phyloP scores from a whole-genome alignment of 2,797 vertebrate genomes.

The Bufotes viridis region DNA sequence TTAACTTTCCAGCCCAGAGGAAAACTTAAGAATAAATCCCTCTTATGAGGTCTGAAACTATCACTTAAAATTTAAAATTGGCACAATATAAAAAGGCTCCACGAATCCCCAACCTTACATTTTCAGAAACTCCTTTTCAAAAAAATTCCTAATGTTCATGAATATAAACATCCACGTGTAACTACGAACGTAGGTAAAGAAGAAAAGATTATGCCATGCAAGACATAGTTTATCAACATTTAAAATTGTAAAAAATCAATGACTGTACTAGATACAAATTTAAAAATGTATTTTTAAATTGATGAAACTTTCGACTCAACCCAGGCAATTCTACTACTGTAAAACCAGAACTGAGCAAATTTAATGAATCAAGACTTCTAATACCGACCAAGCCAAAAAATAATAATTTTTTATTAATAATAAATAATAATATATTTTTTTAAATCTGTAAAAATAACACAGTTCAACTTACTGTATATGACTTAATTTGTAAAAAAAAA shows the following conservation, averaged over 20 bases:
- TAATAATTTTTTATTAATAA: background rate
- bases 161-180: background rate
- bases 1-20: background rate
- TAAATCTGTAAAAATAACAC: background rate
- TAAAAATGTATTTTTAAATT: background rate
- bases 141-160: background rate
- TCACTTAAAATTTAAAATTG: background rate
- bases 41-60: background rate
- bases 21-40: background rate
- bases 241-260: background rate
- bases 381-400: background rate
- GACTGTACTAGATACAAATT: background rate
- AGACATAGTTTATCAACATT: background rate
- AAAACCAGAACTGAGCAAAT: background rate
- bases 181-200: background rate
- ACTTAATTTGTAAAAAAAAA: background rate
- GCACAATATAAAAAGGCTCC: background rate
- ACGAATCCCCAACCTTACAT: background rate
- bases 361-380: background rate
- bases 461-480: background rate
- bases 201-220: background rate
- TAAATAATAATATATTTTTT: too few species aligned
- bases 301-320: background rate
- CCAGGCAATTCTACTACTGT: background rate
- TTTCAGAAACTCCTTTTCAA: background rate